phyloP scores from a whole-genome alignment of 2,888 invertebrate species.

The Eumacrocentrus americanus region DNA sequence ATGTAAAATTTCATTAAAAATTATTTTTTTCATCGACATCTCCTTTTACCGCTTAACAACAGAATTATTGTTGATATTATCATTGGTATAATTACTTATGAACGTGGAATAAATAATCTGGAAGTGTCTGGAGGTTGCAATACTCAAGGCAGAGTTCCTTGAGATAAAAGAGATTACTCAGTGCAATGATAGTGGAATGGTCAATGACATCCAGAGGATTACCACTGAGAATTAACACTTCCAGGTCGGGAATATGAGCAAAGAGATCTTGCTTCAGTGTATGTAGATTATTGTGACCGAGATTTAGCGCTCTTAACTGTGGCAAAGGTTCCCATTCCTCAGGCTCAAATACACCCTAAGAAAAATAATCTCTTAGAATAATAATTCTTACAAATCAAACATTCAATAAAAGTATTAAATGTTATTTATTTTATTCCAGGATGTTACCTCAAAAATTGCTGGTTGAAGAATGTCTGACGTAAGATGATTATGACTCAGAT shows the following conservation, averaged over 20 bases:
- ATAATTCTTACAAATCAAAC: not conserved
- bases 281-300: conserved; percentile 76
- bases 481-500: conserved; percentile 74
- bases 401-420: too few relatives aligned
- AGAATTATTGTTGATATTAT: too few relatives aligned
- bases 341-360: conserved; percentile 67
- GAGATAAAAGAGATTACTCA: conserved; percentile 69
- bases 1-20: too few relatives aligned
- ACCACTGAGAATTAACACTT: conserved; percentile 72
- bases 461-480: conserved; percentile 68
- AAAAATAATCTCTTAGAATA: conserved; percentile 7
- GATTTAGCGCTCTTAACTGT: conserved; percentile 67
- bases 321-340: conserved; percentile 68
- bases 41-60: too few relatives aligned
- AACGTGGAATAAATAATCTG: conserved; percentile 72
- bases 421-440: too few relatives aligned
- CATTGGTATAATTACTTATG: conserved; percentile 57
- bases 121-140: conserved; percentile 69
- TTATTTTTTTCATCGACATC: too few relatives aligned
- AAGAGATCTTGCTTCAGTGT: conserved; percentile 76
- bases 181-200: conserved; percentile 67
- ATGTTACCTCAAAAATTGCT: conserved; percentile 74
- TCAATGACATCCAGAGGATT: conserved; percentile 77
- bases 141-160: conserved; percentile 77
- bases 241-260: conserved; percentile 74